A percentile compares a stretch with the other conserved stretches of the same genome.
These are phyloP conservation scores for Cyrtodaria siliqua DNA, from an alignment of 2,888 invertebrate species.

Conservation along the genomic window DNA sequence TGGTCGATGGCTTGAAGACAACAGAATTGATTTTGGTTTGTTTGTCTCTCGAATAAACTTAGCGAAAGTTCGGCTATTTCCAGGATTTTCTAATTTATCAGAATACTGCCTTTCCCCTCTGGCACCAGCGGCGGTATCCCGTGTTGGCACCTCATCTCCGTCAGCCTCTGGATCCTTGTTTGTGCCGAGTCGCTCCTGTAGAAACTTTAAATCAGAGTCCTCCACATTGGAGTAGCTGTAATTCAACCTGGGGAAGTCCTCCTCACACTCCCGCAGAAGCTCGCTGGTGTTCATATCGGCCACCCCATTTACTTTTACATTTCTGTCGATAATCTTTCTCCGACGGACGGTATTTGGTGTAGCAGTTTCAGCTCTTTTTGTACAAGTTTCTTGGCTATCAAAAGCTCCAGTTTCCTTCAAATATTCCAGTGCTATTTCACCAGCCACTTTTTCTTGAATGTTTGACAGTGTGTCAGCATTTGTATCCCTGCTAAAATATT, in stretches of 20 bases:
- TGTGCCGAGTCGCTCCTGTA: constrained; percentile 51
- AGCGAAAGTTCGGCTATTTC: constrained; percentile 75
- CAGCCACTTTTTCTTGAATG: constrained; percentile 21
- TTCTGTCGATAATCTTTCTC: constrained; percentile 72
- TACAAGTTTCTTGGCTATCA: constrained; percentile 3
- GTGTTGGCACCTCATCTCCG: constrained; percentile 25
- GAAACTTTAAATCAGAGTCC: constrained; percentile 65
- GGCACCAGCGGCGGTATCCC: constrained; percentile 31
- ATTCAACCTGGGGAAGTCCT: constrained; percentile 63
- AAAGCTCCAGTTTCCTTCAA: constrained; percentile 4
- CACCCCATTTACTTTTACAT: constrained; percentile 62
- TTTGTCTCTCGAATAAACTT: constrained; percentile 73
- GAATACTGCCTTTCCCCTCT: constrained; percentile 49
- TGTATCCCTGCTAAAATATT: constrained; percentile 17
- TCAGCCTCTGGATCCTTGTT: constrained; percentile 20
- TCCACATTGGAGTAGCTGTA: constrained; percentile 74
- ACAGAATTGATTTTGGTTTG: constrained; percentile 77
- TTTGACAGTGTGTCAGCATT: constrained; percentile 23
- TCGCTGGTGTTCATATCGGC: constrained; percentile 64
- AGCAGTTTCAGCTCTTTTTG: constrained; percentile 19
- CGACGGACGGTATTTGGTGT: constrained; percentile 65
- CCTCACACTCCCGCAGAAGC: constrained; percentile 45
- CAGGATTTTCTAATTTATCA: constrained; percentile 71
- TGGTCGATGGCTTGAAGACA: constrained; percentile 59
- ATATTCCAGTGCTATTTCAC: constrained; percentile 20